Evolutionary conservation across 2,113 vertebrate species (phyloP).

Genomic region (Plectropomus leopardus): DNA sequence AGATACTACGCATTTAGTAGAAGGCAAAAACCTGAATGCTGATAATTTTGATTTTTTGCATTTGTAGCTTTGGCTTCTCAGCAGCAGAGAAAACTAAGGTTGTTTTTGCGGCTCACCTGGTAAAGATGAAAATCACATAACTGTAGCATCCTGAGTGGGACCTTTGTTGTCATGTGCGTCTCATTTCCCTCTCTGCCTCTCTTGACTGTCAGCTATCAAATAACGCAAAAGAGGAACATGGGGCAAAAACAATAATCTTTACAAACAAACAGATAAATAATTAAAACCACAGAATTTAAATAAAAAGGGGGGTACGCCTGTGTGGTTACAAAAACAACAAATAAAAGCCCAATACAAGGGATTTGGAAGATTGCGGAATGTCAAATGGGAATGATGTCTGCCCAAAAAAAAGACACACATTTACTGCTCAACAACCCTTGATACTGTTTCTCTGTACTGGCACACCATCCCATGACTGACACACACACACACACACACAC

Average conservation of each 20-base stretch:
- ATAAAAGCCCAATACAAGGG: slow-evolving; percentile 7
- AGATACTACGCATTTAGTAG: slow-evolving; percentile 55
- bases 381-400: slow-evolving; percentile 37
- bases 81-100: background rate
- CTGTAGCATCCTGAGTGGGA: slow-evolving; percentile 2
- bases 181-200: background rate
- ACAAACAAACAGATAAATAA: slow-evolving; percentile 14
- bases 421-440: slow-evolving; percentile 34
- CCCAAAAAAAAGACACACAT: slow-evolving; percentile 41
- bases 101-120: background rate
- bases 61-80: background rate
- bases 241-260: slow-evolving; percentile 6
- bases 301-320: background rate
- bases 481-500: no score
- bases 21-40: slow-evolving; percentile 17
- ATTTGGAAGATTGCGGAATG: slow-evolving; percentile 38
- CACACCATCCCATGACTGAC: slow-evolving; percentile 45
- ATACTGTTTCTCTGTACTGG: slow-evolving; percentile 43
- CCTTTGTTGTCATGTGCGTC: slow-evolving; percentile 15
- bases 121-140: slow-evolving; percentile 21
- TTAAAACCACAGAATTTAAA: background rate
- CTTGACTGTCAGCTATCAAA: slow-evolving; percentile 1
- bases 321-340: slow-evolving; percentile 15
- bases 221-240: background rate
- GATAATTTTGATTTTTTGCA: background rate